These are phyloP conservation scores for Dasyprocta punctata DNA, from an alignment of 2,113 vertebrate species.

Conservation along the genomic window DNA sequence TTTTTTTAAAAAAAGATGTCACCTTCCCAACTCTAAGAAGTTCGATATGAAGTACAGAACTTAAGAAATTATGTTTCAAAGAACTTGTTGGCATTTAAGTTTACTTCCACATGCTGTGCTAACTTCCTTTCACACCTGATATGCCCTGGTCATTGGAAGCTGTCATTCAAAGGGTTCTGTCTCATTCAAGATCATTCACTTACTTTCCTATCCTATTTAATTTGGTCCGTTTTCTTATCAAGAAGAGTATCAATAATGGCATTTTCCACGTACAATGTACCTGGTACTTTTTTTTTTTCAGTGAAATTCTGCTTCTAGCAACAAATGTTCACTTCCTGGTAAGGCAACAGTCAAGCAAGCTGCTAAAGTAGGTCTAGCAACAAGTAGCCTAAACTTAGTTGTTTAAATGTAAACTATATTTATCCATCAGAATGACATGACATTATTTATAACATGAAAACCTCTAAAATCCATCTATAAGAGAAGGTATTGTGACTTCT, in stretches of 20 bases:
- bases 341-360: constrained; percentile 33
- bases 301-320: constrained; percentile 30
- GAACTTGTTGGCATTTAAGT: constrained; percentile 40
- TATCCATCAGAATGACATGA: constrained; percentile 49
- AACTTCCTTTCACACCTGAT: constrained; percentile 48
- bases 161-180: constrained; percentile 33
- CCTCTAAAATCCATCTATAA: background rate
- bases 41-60: constrained; percentile 19
- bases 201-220: constrained; percentile 54
- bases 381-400: constrained; percentile 32
- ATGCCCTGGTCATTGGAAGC: constrained; percentile 52
- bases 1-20: background rate
- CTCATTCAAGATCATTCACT: background rate
- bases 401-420: constrained; percentile 43
- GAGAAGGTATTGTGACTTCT: background rate
- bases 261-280: background rate
- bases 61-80: constrained; percentile 46
- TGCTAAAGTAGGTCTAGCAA: constrained; percentile 37
- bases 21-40: constrained; percentile 14
- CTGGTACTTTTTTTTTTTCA: constrained; percentile 46
- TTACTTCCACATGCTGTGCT: constrained; percentile 32
- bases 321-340: background rate
- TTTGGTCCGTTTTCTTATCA: constrained; percentile 7
- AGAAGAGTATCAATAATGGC: background rate
- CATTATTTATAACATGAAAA: constrained; percentile 52